These are phyloP conservation scores for Nerophis lumbriciformis DNA, from an alignment of 2,113 vertebrate genomes.

Conservation along the genomic window DNA sequence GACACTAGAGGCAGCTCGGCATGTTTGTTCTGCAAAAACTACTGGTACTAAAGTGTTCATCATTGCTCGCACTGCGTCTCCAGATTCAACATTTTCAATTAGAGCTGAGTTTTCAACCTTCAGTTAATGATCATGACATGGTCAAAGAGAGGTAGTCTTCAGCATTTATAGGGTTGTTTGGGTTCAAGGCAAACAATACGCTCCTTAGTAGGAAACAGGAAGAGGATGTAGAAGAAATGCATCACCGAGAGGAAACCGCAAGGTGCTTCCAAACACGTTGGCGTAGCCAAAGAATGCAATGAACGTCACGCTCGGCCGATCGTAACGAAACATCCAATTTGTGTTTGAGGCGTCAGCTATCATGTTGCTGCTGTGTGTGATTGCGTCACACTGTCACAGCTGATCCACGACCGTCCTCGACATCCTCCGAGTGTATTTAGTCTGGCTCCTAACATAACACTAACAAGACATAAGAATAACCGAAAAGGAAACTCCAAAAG, in stretches of 20 bases:
- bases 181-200: not conserved
- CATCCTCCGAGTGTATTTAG: not conserved
- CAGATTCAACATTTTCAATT: too few species aligned
- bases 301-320: not conserved
- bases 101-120: too few species aligned
- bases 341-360: not conserved
- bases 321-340: not conserved
- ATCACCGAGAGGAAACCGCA: conserved; percentile 15
- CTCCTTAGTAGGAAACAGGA: conserved; percentile 19
- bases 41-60: too few species aligned
- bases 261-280: conserved; percentile 7
- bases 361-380: not conserved
- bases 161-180: not conserved
- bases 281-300: conserved; percentile 5
- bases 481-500: not conserved
- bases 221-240: conserved; percentile 18
- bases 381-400: not conserved
- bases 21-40: too few species aligned
- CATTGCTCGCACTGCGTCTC: too few species aligned
- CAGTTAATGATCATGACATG: not conserved
- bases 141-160: not conserved
- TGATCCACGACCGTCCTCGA: not conserved
- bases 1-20: not conserved
- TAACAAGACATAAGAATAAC: not conserved
- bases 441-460: not conserved